Conservation (phyloP, 2,113 vertebrate species). For the Galemys pyrenaicus region DNA sequence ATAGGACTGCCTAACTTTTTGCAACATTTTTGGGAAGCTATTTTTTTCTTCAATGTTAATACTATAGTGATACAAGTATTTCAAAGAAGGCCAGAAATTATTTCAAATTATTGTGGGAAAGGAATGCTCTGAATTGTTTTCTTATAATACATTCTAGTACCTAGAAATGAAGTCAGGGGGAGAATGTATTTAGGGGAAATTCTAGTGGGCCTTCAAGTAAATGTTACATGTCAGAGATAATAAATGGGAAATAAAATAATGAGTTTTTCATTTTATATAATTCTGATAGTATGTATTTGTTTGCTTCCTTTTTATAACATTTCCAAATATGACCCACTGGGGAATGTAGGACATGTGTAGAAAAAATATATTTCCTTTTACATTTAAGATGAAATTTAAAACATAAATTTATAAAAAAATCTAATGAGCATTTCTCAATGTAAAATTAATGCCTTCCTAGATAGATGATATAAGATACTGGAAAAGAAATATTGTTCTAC, state of each 20-base stretch:
- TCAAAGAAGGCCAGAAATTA: conserved; percentile 8
- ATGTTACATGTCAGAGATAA: background rate
- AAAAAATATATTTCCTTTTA: background rate
- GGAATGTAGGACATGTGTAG: background rate
- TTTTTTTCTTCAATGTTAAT: background rate
- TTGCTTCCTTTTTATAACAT: background rate
- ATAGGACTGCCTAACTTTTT: background rate
- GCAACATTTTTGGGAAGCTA: conserved; percentile 47
- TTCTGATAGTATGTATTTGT: background rate
- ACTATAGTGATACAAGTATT: background rate
- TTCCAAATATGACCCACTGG: background rate
- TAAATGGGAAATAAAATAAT: background rate
- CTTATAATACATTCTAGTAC: background rate
- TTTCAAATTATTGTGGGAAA: conserved; percentile 1
- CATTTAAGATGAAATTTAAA: background rate
- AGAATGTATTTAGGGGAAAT: background rate
- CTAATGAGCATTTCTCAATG: background rate
- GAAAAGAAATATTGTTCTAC: background rate
- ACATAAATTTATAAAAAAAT: conserved; percentile 11
- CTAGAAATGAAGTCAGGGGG: background rate
- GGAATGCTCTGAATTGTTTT: background rate
- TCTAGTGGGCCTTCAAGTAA: background rate
- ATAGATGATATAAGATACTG: background rate
- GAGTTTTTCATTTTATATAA: background rate
- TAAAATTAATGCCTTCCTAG: background rate